phyloP scores from a whole-genome alignment of 2,888 invertebrate genomes.

The Acleris cristana region DNA sequence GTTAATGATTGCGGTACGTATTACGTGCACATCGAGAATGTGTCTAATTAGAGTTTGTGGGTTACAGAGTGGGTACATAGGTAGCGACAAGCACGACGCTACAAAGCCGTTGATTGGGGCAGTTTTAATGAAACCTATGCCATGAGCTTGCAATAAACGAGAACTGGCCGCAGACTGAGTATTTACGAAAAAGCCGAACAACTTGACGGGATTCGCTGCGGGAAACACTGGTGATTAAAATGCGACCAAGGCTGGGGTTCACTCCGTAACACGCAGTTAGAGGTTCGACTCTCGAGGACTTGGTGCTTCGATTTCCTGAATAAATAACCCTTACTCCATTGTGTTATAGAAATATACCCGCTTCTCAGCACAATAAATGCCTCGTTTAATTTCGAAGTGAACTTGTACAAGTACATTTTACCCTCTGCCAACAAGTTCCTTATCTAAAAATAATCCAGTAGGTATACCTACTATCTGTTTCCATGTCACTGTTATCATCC shows the following conservation, averaged over 20 bases:
- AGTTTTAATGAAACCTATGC: slow-evolving; percentile 5
- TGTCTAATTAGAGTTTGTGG: neutral
- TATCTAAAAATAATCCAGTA: slow-evolving; percentile 16
- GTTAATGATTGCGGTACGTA: neutral
- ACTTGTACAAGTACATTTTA: slow-evolving; percentile 7
- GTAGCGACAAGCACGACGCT: neutral
- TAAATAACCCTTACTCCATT: no score
- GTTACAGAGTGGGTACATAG: neutral
- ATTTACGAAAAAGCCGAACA: slow-evolving; percentile 7
- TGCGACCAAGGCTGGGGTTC: slow-evolving; percentile 7
- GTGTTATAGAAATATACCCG: no score
- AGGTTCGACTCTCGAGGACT: no score
- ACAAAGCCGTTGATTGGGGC: slow-evolving; percentile 10
- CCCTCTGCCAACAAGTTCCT: slow-evolving; percentile 11
- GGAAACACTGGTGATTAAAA: slow-evolving; percentile 10
- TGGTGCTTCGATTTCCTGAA: no score
- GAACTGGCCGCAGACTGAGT: slow-evolving; percentile 6
- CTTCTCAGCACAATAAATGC: neutral
- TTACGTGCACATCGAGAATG: neutral
- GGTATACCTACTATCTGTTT: slow-evolving; percentile 3
- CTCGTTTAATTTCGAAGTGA: neutral
- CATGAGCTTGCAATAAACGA: slow-evolving; percentile 7
- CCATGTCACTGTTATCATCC: slow-evolving; percentile 21
- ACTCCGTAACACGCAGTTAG: no score
- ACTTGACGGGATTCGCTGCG: neutral